A percentile compares a stretch with the other conserved stretches of the same genome.
Evolutionary conservation across 1,140 invertebrate species (phyloP).

Genomic region (Plectrocnemia conspersa): DNA sequence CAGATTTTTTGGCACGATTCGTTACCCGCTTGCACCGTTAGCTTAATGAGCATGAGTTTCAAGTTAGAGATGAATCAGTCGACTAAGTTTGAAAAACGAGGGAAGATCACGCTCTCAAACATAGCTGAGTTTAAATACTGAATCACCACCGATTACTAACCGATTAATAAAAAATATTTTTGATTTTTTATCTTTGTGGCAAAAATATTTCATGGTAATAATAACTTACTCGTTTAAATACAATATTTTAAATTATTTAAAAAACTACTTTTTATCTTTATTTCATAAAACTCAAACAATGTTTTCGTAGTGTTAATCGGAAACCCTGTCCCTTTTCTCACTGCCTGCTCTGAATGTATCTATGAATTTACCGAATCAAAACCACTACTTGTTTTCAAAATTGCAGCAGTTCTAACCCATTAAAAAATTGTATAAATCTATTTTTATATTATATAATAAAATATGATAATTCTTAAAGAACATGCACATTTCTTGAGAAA

Average conservation of each 20-base stretch:
- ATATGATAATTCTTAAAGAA: no score
- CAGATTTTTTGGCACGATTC: background rate
- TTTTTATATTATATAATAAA: no score
- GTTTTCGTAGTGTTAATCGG: no score
- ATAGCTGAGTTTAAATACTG: background rate
- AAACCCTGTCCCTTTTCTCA: no score
- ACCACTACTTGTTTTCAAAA: no score
- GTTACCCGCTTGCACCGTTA: no score
- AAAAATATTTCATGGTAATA: background rate
- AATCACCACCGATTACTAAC: background rate
- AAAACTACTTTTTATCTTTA: background rate
- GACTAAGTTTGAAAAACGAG: background rate
- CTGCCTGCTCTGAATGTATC: no score
- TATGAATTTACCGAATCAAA: no score
- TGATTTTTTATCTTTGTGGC: background rate
- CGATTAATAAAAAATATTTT: background rate
- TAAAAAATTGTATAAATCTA: no score
- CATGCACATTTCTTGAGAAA: no score
- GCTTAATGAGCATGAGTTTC: background rate
- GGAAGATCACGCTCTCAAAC: background rate
- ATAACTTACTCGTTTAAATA: background rate
- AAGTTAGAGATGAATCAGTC: background rate
- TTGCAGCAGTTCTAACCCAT: no score
- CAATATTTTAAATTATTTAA: background rate
- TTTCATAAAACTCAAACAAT: no score